Evolutionary conservation across 2,113 vertebrate species (phyloP), one percentile per base, ranked within the genome.

Genomic region (Cromileptes altivelis): DNA sequence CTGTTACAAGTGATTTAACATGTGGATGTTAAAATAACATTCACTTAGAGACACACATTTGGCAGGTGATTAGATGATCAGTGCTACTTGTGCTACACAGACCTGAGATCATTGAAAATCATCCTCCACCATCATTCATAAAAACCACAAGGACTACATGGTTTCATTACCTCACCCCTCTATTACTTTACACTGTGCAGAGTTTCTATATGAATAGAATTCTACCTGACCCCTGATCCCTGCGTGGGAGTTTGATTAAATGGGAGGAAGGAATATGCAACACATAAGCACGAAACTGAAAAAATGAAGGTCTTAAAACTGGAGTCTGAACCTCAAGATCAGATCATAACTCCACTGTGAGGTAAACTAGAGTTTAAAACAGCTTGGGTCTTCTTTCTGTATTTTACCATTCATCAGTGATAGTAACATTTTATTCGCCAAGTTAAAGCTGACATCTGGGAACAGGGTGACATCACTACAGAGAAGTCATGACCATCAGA

Each of bases 81-180:
- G 21, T 69, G 80, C 71, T 68, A 57, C 14, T 21, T 55, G 33
- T 70, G 50, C 23, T 69, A 63, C 6, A 80, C 40, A 75, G 27
- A 82, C 82, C 87, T 88, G 75, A 82, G 86, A 77, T 81, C 11
- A 63, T 1, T 18, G 10, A 4, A 61, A 12, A 2, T 58, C 4
- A 63, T 64, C n/a, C 18, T 33, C 49, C 21, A 49, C 23, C 7
- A 0, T 33, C 15, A 0, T 3, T 27, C 15, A 21, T 7, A 6
- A 49, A 9, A 61, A 56, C 50, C 11, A 42, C 30, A 25, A 4
- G 25, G 4, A 55, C 40, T 7, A 11, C 57, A 18, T 68, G 53
- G 45, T 63, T 74, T 56, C 9, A 49, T 30, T 30, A 3, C 21
- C 7, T 37, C 14, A 12, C 2, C 19, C 52, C 55, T 33, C 18